Evolutionary conservation across 1,140 invertebrate species (phyloP).

Genomic region (Calliopsis andreniformis): DNA sequence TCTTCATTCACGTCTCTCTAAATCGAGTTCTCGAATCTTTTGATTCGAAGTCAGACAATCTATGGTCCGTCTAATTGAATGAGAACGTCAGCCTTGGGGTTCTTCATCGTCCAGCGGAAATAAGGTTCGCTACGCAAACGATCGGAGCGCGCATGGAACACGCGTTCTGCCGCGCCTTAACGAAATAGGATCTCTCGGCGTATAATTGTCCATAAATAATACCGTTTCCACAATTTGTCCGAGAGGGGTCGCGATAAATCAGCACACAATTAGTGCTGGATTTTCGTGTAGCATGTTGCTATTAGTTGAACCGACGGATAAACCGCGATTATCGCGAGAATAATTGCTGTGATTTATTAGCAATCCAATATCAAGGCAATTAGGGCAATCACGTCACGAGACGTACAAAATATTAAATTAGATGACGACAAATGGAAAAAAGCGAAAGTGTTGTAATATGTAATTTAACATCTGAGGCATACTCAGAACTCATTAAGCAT

Average conservation of each 20-base stretch:
- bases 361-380: neutral
- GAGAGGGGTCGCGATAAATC: neutral
- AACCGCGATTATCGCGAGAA: neutral
- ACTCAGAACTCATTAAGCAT: no score
- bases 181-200: constrained; percentile 17
- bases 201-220: constrained; percentile 38
- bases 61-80: constrained; percentile 40
- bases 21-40: no score
- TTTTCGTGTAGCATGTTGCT: neutral
- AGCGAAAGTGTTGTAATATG: neutral
- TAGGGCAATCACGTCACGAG: neutral
- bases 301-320: neutral
- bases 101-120: constrained; percentile 58
- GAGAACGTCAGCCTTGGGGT: constrained; percentile 39
- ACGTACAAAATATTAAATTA: neutral
- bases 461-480: neutral
- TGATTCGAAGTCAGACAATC: no score
- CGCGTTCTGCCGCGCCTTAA: constrained; percentile 20
- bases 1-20: no score
- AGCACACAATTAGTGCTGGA: constrained; percentile 3
- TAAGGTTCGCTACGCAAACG: constrained; percentile 57
- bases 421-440: neutral
- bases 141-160: constrained; percentile 17
- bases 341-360: constrained; percentile 12
- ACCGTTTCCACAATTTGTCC: neutral